Evolutionary conservation across 2,113 vertebrate genomes (phyloP), one percentile per base, ranked within the genome.

Genomic region (Tamias sibiricus): DNA sequence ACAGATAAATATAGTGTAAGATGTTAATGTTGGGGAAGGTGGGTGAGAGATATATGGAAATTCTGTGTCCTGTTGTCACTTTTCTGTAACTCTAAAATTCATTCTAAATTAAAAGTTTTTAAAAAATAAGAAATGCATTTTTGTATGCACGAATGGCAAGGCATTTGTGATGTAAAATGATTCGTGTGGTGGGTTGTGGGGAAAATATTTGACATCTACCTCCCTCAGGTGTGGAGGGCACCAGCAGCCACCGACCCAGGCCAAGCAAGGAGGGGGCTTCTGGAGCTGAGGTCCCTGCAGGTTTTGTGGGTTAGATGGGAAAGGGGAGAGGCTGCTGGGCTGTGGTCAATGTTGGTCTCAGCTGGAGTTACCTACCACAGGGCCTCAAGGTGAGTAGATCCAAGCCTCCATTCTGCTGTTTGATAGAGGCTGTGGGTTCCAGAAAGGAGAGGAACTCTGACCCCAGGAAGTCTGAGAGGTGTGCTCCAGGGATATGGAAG

Each of bases 61-160:
- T 82, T 52, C 30, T 32, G 2, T 66, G 16, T 35, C 68, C 44
- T 22, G 47, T 80, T 75, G n/a, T 40, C 40, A 30, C 20, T 86
- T 92, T 93, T 87, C 54, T 83, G 26, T n/a, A 93, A 82, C 37
- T 79, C 71, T 92, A 87, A 91, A 96, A 66, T 85, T 69, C 42
- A 28, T 83, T 95, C 30, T 79, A 88, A 93, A 66, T 64, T 44
- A 71, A 83, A 82, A 22, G 8, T 52, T 16, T 88, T 42, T 49
- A 62, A 82, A 84, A 94, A 72, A 11, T 12, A 20, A 40, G 28
- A 47, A 74, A 28, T 24, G 12, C 32, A 28, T n/a, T 59, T 75
- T 91, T 91, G 54, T 42, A 7, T n/a, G 30, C 85, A 42, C 71
- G n/a, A 54, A n/a, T 28, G 32, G 2, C 37, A 47, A 30, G 4